Conservation (phyloP, 2,113 vertebrate species). For the Chionis minor region DNA sequence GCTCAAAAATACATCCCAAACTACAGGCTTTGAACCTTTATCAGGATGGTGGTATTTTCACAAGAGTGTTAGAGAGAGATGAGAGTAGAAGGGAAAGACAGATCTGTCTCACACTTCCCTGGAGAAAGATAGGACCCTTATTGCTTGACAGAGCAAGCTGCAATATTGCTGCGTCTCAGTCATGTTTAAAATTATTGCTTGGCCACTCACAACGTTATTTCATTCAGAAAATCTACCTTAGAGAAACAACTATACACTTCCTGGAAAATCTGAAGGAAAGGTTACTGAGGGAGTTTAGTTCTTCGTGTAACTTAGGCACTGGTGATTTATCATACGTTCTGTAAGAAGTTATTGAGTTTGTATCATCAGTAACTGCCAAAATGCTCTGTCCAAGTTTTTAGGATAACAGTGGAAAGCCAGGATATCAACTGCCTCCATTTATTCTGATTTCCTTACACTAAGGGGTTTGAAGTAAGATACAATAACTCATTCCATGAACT, state of each 20-base stretch:
- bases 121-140: background rate
- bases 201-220: background rate
- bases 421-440: background rate
- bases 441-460: background rate
- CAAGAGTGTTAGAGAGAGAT: background rate
- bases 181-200: background rate
- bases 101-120: background rate
- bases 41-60: background rate
- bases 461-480: background rate
- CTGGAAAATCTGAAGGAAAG: background rate
- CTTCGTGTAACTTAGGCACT: background rate
- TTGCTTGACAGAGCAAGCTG: background rate
- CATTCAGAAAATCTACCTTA: background rate
- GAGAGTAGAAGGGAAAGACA: background rate
- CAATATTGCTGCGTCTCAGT: background rate
- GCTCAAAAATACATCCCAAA: background rate
- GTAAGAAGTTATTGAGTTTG: background rate
- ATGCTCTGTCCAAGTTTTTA: background rate
- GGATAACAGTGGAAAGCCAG: background rate
- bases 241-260: background rate
- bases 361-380: background rate
- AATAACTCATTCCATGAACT: background rate
- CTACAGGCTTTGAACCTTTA: background rate
- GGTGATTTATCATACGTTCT: background rate
- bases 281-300: background rate